These are phyloP conservation scores for Rhodophaea formosa DNA, from an alignment of 2,888 invertebrate genomes.

Conservation along the genomic window DNA sequence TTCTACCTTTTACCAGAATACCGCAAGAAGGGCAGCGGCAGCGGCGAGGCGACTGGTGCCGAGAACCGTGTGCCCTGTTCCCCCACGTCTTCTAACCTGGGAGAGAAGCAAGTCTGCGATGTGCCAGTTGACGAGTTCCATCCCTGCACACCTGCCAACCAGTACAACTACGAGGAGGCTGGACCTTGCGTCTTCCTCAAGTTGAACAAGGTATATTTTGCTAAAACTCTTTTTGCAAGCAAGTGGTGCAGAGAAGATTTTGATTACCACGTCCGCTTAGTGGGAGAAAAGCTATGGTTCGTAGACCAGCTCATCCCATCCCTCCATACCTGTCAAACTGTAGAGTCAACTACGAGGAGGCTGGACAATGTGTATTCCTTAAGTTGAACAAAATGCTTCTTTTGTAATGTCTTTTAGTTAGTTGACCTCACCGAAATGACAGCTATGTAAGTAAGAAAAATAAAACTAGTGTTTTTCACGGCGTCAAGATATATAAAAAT, in stretches of 20 bases:
- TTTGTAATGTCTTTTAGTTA: too few relatives aligned
- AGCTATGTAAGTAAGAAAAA: too few relatives aligned
- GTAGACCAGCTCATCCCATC: conserved; percentile 85
- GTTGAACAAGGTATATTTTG: conserved; percentile 90
- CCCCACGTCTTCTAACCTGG: conserved; percentile 81
- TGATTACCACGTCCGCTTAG: neutral
- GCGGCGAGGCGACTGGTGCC: conserved; percentile 66
- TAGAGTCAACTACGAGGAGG: conserved; percentile 94
- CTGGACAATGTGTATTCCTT: conserved; percentile 96
- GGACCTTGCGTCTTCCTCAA: conserved; percentile 98
- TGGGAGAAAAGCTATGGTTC: too few relatives aligned
- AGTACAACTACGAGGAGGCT: conserved; percentile 92
- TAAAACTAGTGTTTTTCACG: too few relatives aligned
- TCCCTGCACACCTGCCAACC: conserved; percentile 87
- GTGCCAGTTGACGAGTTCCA: conserved; percentile 87
- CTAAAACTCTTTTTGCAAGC: too few relatives aligned
- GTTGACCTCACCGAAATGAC: too few relatives aligned
- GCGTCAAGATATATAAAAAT: too few relatives aligned
- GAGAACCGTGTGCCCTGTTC: conserved; percentile 85
- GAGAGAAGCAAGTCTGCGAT: conserved; percentile 89
- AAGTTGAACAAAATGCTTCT: conserved; percentile 99
- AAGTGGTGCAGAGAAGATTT: neutral
- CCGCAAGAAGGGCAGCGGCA: conserved; percentile 74
- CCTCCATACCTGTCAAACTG: conserved; percentile 88
- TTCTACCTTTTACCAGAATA: conserved; percentile 49